These are phyloP conservation scores for Clarias pachynema DNA, from an alignment of 2,797 vertebrate genomes.

Conservation along the genomic window DNA sequence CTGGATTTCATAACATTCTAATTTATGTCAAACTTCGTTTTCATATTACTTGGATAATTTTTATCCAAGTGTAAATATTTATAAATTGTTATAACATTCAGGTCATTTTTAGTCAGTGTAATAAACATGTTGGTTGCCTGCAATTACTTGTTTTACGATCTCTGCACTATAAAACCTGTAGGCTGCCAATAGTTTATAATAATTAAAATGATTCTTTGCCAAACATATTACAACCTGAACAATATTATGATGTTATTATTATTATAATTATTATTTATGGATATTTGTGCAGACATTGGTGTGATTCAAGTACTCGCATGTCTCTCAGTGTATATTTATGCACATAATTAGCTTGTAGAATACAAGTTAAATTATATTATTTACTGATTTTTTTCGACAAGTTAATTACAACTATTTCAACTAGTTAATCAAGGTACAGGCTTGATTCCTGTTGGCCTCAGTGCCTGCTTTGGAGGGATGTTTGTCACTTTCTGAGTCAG, in stretches of 20 bases:
- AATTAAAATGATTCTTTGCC: background rate
- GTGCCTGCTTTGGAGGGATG: constrained; percentile 31
- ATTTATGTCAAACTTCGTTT: background rate
- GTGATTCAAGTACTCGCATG: background rate
- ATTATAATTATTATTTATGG: too few relatives aligned
- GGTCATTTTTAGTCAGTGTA: background rate
- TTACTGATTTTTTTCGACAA: background rate
- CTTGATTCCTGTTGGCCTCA: constrained; percentile 39
- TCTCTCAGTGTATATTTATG: background rate
- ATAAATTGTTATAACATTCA: background rate
- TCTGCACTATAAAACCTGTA: background rate
- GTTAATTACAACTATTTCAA: background rate
- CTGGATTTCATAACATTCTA: background rate
- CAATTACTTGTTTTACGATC: background rate
- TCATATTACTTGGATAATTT: background rate
- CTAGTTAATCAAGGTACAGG: constrained; percentile 10
- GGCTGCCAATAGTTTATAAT: background rate
- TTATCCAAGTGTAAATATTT: background rate
- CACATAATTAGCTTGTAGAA: background rate
- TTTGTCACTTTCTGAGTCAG: constrained; percentile 5
- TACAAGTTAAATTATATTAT: background rate
- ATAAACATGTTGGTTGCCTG: background rate
- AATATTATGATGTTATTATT: background rate
- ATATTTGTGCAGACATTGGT: too few relatives aligned
- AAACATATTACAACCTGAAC: background rate